Conservation (phyloP, 53 echinoderm and acorn worm species). For the Arbacia lixula region DNA sequence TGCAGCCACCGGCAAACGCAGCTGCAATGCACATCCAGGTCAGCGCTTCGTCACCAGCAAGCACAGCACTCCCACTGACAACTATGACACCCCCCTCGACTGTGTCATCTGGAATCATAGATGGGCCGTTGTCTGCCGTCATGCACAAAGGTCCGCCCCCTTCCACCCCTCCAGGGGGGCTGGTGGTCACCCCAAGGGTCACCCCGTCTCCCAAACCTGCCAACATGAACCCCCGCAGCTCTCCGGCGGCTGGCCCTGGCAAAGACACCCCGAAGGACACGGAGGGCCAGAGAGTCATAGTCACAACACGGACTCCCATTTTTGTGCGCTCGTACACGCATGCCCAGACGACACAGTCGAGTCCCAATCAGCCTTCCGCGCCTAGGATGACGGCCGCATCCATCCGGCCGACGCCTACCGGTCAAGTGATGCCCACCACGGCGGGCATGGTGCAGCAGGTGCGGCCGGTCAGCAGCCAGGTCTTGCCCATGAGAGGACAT, state of each 20-base stretch:
- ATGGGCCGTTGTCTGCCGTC: slow-evolving; percentile 29
- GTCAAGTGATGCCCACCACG: slow-evolving; percentile 40
- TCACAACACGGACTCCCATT: slow-evolving; percentile 93
- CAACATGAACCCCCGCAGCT: slow-evolving; percentile 7
- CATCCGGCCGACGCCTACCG: slow-evolving; percentile 33
- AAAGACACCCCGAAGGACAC: slow-evolving; percentile 8
- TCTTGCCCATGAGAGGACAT: slow-evolving; percentile 21
- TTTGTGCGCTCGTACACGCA: slow-evolving; percentile 71
- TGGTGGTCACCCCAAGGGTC: background rate
- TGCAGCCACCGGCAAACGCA: background rate
- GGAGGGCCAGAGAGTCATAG: slow-evolving; percentile 76
- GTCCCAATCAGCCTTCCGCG: slow-evolving; percentile 38
- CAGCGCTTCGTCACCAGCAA: slow-evolving; percentile 8
- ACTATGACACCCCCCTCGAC: background rate
- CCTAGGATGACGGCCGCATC: slow-evolving; percentile 43
- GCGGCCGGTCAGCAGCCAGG: slow-evolving; percentile 35
- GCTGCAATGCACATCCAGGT: background rate
- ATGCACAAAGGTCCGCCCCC: slow-evolving; percentile 18
- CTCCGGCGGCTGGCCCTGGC: background rate
- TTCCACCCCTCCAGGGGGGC: background rate
- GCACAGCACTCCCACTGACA: background rate
- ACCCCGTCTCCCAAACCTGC: slow-evolving; percentile 4
- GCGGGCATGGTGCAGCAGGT: slow-evolving; percentile 34
- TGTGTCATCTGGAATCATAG: slow-evolving; percentile 10
- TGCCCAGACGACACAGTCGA: slow-evolving; percentile 10